Evolutionary conservation across 2,888 invertebrate species (phyloP).

Genomic region (Sarcophaga carnaria): DNA sequence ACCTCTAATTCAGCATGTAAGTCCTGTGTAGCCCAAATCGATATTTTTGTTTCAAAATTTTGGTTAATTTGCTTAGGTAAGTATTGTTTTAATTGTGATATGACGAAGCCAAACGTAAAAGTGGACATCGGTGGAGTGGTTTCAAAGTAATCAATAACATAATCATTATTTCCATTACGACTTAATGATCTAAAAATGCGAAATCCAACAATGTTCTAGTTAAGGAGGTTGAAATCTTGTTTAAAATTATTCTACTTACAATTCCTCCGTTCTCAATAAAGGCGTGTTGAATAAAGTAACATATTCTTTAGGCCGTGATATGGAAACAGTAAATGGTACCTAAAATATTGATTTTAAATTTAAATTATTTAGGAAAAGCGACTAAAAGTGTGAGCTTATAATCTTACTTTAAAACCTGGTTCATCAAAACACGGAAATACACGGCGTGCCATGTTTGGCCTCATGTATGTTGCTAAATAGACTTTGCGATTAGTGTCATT

Average conservation of each 20-base stretch:
- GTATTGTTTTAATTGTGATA: slow-evolving; percentile 85
- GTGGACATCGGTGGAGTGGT: slow-evolving; percentile 89
- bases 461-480: slow-evolving; percentile 87
- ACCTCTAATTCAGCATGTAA: slow-evolving; percentile 81
- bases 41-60: slow-evolving; percentile 76
- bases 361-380: background rate
- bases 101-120: slow-evolving; percentile 88
- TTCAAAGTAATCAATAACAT: slow-evolving; percentile 87
- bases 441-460: slow-evolving; percentile 88
- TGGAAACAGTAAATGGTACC: slow-evolving; percentile 87
- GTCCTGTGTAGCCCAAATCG: slow-evolving; percentile 82
- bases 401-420: slow-evolving; percentile 87
- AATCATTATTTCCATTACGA: slow-evolving; percentile 77
- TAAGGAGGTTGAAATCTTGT: background rate
- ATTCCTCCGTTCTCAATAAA: slow-evolving; percentile 83
- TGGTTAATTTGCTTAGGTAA: slow-evolving; percentile 21
- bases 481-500: slow-evolving; percentile 80
- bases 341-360: slow-evolving; percentile 79
- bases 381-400: background rate
- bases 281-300: slow-evolving; percentile 86
- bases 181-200: slow-evolving; percentile 3
- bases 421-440: slow-evolving; percentile 93
- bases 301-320: slow-evolving; percentile 84
- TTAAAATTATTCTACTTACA: slow-evolving; percentile 82
- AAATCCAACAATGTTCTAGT: background rate